Percentiles rank a stretch among this genome's conserved stretches.
phyloP scores from a whole-genome alignment of 2,797 vertebrate genomes.

The Alcedo quadribrachys region DNA sequence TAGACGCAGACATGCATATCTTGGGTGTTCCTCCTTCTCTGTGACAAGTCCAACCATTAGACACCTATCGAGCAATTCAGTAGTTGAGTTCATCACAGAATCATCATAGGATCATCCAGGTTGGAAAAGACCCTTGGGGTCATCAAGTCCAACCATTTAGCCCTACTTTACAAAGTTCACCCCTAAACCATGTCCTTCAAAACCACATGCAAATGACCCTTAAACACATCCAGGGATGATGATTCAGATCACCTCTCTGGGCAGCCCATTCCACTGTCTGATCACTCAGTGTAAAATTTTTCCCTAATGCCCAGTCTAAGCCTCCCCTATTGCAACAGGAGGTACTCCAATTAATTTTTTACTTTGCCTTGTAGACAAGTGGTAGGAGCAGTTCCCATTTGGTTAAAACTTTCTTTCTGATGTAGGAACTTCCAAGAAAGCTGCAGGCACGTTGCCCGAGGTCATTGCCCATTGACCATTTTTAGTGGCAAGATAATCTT shows the following conservation, averaged over 20 bases:
- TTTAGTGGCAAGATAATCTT: neutral
- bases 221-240: too few species aligned
- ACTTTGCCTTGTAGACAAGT: neutral
- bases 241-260: too few species aligned
- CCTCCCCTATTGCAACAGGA: neutral
- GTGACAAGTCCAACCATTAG: rapidly evolving
- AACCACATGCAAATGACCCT: too few species aligned
- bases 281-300: too few species aligned
- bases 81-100: too few species aligned
- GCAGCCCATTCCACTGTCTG: too few species aligned
- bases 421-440: neutral
- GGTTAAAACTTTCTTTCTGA: neutral
- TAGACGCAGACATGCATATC: neutral
- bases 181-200: too few species aligned
- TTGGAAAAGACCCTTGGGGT: too few species aligned
- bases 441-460: rapidly evolving
- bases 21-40: neutral
- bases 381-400: neutral
- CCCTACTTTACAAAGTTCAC: too few species aligned
- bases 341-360: neutral
- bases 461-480: rapidly evolving
- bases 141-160: too few species aligned
- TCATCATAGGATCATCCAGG: too few species aligned
- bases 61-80: neutral
- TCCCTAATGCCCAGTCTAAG: too few species aligned